Evolutionary conservation across 2,888 invertebrate genomes (phyloP).

Genomic region (Scotopteryx bipunctaria): DNA sequence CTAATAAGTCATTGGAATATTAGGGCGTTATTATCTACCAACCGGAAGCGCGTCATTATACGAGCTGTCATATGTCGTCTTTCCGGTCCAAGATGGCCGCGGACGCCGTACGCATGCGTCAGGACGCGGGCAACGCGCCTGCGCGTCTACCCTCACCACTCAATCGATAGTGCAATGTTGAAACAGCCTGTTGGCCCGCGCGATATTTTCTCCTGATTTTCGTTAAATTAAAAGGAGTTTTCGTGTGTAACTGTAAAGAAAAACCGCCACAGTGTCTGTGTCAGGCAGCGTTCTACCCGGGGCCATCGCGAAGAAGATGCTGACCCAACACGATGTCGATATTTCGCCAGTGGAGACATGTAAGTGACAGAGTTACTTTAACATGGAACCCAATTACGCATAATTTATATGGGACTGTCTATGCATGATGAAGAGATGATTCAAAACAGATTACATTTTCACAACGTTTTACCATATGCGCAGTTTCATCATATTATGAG

Average conservation of each 20-base stretch:
- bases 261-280: slow-evolving; percentile 73
- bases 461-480: neutral
- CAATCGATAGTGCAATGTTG: slow-evolving; percentile 76
- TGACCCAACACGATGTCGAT: slow-evolving; percentile 80
- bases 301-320: slow-evolving; percentile 78
- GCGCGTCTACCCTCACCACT: slow-evolving; percentile 55
- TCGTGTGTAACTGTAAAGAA: slow-evolving; percentile 49
- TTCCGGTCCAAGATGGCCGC: slow-evolving; percentile 57
- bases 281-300: slow-evolving; percentile 73
- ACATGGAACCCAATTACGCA: slow-evolving; percentile 36
- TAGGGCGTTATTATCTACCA: slow-evolving; percentile 36
- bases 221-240: slow-evolving; percentile 48
- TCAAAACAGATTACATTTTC: neutral
- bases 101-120: slow-evolving; percentile 40
- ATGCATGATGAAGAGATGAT: neutral
- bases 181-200: slow-evolving; percentile 77
- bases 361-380: slow-evolving; percentile 51
- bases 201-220: slow-evolving; percentile 55
- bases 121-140: slow-evolving; percentile 45
- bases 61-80: slow-evolving; percentile 74
- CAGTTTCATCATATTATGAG: neutral
- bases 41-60: slow-evolving; percentile 40
- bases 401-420: slow-evolving; percentile 22
- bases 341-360: slow-evolving; percentile 82
- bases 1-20: slow-evolving; percentile 35